Base-by-base conservation (phyloP, 2,113 vertebrate genomes). In the Alouatta palliata region DNA sequence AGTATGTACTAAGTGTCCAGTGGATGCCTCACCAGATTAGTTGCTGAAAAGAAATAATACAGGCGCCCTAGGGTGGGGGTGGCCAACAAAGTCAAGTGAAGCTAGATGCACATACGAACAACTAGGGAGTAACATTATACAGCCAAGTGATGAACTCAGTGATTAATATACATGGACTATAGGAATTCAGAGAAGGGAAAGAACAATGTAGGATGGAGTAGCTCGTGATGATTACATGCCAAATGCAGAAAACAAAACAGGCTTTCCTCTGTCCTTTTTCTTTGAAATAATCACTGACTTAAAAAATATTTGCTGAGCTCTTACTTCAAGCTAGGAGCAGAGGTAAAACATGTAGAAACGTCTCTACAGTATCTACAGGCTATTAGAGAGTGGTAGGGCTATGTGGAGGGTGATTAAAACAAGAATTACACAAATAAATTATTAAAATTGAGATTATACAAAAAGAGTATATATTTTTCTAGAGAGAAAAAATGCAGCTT, bases 1-100 rank as follows among this genome's bases (percentile, higher is more conserved):
- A 97, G 43, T 90, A 95, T 25, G 20, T 76, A 61, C 73, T 95
- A 85, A 75, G 83, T 83, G 43, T 23, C 40, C 77, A 82, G 54
- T 70, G 86, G n/a, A 58, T 64, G 5, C 32, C 76, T 93, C 49
- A 56, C 40, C 49, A 95, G 71, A 79, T 87, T 91, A 93, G 82
- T 2, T 95, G 82, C 77, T 95, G 77, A 93, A 96, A 97, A 90
- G 90, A 89, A 92, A 93, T 85, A 96, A 83, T 40, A 96, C 35
- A 82, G 64, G 77, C 45, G 40, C 35, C 66, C 21, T n/a, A 7
- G 43, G 14, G 30, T 64, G 12, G 61, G 61, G 27, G 27, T 64
- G 88, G 30, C 20, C 75, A 96, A 40, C 25, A 92, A 92, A 86
- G 16, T 56, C 84, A 88, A 30, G 13, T 5, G 70, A 64, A 91